Conservation (phyloP, 2,797 vertebrate genomes). For the Macroramphosus scolopax region DNA sequence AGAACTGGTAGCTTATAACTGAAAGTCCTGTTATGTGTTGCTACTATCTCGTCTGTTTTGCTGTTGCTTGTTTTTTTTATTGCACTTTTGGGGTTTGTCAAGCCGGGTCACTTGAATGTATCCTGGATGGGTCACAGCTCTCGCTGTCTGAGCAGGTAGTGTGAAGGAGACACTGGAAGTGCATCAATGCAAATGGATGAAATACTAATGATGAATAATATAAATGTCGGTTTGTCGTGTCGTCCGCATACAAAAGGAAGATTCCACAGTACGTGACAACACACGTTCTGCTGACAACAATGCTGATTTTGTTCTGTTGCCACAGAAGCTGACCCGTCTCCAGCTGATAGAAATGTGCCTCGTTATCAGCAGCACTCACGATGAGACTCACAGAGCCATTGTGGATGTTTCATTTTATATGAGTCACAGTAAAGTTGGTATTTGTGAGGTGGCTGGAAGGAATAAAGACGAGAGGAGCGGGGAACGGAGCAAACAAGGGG, state of each 20-base stretch:
- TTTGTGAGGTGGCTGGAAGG: slow-evolving; percentile 42
- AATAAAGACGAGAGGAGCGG: slow-evolving; percentile 48
- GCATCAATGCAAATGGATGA: no score
- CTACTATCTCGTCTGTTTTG: no score
- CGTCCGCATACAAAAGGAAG: not conserved
- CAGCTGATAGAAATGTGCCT: slow-evolving; percentile 37
- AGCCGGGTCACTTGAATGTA: no score
- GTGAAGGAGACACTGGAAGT: no score
- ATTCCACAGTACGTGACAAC: not conserved
- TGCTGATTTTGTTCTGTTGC: not conserved
- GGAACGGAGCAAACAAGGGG: slow-evolving; percentile 49
- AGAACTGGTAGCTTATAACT: no score
- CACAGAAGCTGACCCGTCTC: slow-evolving; percentile 12
- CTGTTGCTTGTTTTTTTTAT: no score
- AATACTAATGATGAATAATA: not conserved
- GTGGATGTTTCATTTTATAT: slow-evolving; percentile 47
- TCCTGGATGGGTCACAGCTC: no score
- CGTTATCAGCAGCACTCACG: slow-evolving; percentile 22
- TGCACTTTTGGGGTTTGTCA: no score
- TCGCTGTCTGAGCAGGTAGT: no score
- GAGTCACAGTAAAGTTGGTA: slow-evolving; percentile 58
- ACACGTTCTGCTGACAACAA: slow-evolving; percentile 2
- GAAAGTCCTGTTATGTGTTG: no score
- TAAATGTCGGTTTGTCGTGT: no score
- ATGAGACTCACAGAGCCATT: slow-evolving; percentile 29